A percentile compares a stretch with the other conserved stretches of the same genome.
phyloP scores from a whole-genome alignment of 2,888 invertebrate species.

The Agrochola lota region DNA sequence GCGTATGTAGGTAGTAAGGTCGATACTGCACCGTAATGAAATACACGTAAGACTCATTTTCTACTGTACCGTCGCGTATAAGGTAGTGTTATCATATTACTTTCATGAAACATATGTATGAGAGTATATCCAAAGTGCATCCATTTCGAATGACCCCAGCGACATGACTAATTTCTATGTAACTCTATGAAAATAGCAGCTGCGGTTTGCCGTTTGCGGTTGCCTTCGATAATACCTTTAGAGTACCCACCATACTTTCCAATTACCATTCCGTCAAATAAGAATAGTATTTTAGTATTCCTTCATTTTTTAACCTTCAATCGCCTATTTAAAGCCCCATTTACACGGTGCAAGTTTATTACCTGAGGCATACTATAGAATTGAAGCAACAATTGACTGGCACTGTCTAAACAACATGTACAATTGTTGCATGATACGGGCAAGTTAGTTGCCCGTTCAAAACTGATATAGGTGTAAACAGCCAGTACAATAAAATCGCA shows the following conservation, averaged over 20 bases:
- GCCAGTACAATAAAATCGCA: too few species aligned
- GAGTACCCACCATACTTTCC: not conserved
- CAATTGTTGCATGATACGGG: too few species aligned
- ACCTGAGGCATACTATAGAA: too few species aligned
- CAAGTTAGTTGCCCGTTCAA: too few species aligned
- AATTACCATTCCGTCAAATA: slow-evolving; percentile 8
- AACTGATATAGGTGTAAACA: too few species aligned
- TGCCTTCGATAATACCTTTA: too few species aligned
- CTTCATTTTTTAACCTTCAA: not conserved
- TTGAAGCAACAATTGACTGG: too few species aligned
- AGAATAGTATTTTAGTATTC: not conserved
- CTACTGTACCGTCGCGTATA: not conserved
- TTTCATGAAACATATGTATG: not conserved
- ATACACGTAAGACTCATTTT: not conserved
- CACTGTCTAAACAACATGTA: too few species aligned
- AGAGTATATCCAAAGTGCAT: not conserved
- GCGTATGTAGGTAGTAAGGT: slow-evolving; percentile 18
- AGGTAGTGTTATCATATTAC: not conserved
- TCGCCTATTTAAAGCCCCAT: too few species aligned
- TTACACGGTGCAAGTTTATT: too few species aligned
- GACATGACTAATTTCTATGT: not conserved
- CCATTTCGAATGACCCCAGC: not conserved
- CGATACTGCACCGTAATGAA: slow-evolving; percentile 35
- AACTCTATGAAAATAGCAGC: too few species aligned
- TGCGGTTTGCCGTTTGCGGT: too few species aligned